These are phyloP conservation scores for Apteryx owenii DNA, from an alignment of 2,113 vertebrate genomes.

Conservation along the genomic window DNA sequence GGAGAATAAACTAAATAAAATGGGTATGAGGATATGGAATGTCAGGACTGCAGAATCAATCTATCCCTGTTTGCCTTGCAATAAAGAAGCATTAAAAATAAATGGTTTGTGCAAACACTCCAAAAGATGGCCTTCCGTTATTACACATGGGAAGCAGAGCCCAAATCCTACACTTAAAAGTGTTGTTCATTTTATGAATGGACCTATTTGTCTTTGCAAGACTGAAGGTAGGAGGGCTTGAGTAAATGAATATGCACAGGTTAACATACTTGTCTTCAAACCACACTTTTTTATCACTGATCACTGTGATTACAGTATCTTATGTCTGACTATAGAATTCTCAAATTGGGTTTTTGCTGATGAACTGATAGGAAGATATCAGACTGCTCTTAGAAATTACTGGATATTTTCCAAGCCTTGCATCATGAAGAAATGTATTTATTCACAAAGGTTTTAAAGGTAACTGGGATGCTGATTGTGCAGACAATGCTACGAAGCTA, in stretches of 20 bases:
- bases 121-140: background rate
- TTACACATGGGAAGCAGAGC: background rate
- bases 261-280: slow-evolving; percentile 19
- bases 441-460: background rate
- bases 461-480: background rate
- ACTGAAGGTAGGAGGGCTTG: background rate
- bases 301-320: background rate
- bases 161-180: background rate
- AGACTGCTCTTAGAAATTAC: background rate
- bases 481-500: slow-evolving; percentile 8
- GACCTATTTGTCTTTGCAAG: slow-evolving; percentile 22
- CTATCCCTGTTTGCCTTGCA: background rate
- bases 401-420: slow-evolving; percentile 1
- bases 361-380: background rate
- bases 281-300: background rate
- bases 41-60: background rate
- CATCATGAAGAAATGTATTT: background rate
- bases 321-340: background rate
- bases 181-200: background rate
- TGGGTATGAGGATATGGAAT: background rate
- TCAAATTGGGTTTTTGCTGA: background rate
- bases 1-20: background rate
- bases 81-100: slow-evolving; percentile 16
- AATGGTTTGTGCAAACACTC: slow-evolving; percentile 10
- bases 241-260: slow-evolving; percentile 18